Evolutionary conservation across 2,113 vertebrate species (phyloP).

Genomic region (Asarcornis scutulata): DNA sequence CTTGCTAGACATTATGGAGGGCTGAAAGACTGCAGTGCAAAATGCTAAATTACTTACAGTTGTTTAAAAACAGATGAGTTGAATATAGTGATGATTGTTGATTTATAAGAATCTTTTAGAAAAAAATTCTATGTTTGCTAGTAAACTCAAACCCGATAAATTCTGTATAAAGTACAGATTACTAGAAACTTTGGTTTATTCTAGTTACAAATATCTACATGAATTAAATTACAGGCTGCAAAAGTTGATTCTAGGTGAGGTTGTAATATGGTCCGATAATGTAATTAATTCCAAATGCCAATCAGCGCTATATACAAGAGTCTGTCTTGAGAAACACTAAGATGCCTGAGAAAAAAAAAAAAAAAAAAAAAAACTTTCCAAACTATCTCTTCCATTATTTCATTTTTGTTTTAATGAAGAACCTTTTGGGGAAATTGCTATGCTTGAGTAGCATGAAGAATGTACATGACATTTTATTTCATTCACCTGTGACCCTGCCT

Average conservation of each 20-base stretch:
- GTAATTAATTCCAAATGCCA: background rate
- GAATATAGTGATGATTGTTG: background rate
- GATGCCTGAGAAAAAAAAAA: background rate
- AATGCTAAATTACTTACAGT: background rate
- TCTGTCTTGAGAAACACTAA: background rate
- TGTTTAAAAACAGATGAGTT: background rate
- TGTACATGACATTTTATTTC: slow-evolving; percentile 25
- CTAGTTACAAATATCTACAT: background rate
- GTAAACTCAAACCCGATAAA: background rate
- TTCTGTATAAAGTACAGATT: background rate
- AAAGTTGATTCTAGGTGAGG: background rate
- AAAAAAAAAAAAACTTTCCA: background rate
- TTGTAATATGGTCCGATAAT: background rate
- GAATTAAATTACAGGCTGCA: background rate
- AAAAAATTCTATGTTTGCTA: background rate
- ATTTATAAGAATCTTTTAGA: background rate
- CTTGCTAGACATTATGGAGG: background rate
- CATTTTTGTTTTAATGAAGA: slow-evolving; percentile 31
- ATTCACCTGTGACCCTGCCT: slow-evolving; percentile 44
- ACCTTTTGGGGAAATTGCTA: slow-evolving; percentile 2
- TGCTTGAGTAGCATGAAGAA: slow-evolving; percentile 19
- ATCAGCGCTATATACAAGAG: background rate
- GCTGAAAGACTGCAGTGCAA: background rate
- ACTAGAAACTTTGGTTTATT: background rate
- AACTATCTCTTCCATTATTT: slow-evolving; percentile 39